phyloP scores from a whole-genome alignment of 2,797 vertebrate species.

The Danio jaintianensis region DNA sequence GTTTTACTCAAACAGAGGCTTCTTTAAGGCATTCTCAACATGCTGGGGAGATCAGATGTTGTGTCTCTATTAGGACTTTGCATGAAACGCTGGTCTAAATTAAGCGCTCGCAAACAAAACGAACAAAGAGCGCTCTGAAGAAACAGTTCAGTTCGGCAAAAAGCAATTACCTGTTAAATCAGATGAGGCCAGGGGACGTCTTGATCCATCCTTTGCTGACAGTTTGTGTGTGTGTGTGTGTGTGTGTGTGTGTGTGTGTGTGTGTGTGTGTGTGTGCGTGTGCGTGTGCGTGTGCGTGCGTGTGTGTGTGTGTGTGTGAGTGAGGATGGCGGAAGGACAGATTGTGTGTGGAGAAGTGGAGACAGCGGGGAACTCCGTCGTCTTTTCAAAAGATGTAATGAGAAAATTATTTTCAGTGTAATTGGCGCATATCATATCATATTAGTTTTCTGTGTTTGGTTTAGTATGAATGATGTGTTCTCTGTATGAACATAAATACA shows the following conservation, averaged over 20 bases:
- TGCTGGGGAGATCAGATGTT: conserved; percentile 60
- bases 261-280: conserved; percentile 46
- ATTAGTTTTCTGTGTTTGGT: not conserved
- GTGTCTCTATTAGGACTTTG: conserved; percentile 48
- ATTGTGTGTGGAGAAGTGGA: conserved; percentile 29
- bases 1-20: conserved; percentile 46
- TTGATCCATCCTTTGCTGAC: conserved; percentile 47
- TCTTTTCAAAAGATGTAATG: conserved; percentile 6
- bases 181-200: conserved; percentile 48
- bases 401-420: not conserved
- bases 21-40: conserved; percentile 62
- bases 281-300: too few species aligned
- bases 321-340: conserved; percentile 50
- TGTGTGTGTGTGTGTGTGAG: too few species aligned
- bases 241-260: too few species aligned
- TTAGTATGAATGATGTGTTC: not conserved
- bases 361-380: conserved; percentile 19
- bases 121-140: conserved; percentile 60
- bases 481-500: too few species aligned
- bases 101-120: conserved; percentile 53
- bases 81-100: conserved; percentile 65
- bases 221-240: conserved; percentile 49
- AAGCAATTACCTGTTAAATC: conserved; percentile 62
- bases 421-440: not conserved
- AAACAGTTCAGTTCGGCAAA: conserved; percentile 56